A percentile compares a stretch with the other conserved stretches of the same genome.
phyloP scores from a whole-genome alignment of 1,140 invertebrate species.

The Globodera ellingtonae region DNA sequence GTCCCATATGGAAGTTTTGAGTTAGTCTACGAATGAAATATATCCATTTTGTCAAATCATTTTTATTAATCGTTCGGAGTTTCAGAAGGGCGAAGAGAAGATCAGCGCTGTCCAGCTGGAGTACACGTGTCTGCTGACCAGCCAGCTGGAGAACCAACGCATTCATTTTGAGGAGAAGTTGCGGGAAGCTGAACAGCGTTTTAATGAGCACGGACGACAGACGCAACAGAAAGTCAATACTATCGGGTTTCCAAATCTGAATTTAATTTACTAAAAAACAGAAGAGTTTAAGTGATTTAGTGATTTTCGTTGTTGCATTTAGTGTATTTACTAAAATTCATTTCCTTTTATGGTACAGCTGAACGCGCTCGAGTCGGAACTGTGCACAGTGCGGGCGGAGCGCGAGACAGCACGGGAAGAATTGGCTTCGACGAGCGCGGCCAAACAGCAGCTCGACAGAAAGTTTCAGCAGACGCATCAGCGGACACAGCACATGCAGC shows the following conservation, averaged over 20 bases:
- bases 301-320: slow-evolving; percentile 55
- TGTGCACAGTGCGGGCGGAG: slow-evolving; percentile 37
- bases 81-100: slow-evolving; percentile 77
- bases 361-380: slow-evolving; percentile 31
- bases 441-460: slow-evolving; percentile 64
- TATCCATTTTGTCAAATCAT: too few species aligned
- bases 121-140: slow-evolving; percentile 93
- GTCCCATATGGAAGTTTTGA: too few species aligned
- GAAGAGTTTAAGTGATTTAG: slow-evolving; percentile 60
- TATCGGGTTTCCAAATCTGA: slow-evolving; percentile 30
- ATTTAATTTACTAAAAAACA: neutral
- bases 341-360: slow-evolving; percentile 18
- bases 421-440: slow-evolving; percentile 45
- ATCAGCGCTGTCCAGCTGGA: slow-evolving; percentile 86
- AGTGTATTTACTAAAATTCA: neutral
- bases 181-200: slow-evolving; percentile 70
- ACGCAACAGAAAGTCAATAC: slow-evolving; percentile 58
- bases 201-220: slow-evolving; percentile 65
- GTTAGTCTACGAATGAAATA: too few species aligned
- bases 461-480: slow-evolving; percentile 71
- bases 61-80: slow-evolving; percentile 33
- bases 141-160: slow-evolving; percentile 90
- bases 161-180: slow-evolving; percentile 87
- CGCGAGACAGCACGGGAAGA: slow-evolving; percentile 33
- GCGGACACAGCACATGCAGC: slow-evolving; percentile 70